A percentile compares a stretch with the other conserved stretches of the same genome.
Evolutionary conservation across 2,797 vertebrate genomes (phyloP).

Genomic region (Danio choprae): DNA sequence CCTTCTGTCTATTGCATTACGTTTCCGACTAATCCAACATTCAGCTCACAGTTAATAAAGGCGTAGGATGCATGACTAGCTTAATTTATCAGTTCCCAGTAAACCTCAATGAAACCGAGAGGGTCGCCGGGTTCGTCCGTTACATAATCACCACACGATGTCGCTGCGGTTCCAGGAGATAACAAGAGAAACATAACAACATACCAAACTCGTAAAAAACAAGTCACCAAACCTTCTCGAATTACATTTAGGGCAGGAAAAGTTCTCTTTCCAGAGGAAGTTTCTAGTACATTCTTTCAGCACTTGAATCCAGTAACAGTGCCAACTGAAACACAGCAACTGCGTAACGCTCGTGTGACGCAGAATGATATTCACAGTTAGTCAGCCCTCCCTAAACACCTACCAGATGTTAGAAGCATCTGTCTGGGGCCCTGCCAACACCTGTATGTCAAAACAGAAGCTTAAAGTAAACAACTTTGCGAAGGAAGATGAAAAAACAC

Average conservation of each 20-base stretch:
- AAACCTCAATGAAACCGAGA: constrained; percentile 2
- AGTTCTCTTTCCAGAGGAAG: constrained; percentile 67
- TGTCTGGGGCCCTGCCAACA: constrained; percentile 57
- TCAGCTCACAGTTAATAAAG: constrained; percentile 2
- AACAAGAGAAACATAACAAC: constrained; percentile 11
- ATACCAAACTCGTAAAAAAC: constrained; percentile 7
- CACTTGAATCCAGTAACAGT: constrained; percentile 62
- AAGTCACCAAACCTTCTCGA: constrained; percentile 63
- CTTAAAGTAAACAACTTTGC: constrained; percentile 7
- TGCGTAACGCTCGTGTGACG: constrained; percentile 61
- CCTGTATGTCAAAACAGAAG: constrained; percentile 45
- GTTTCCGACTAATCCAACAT: not conserved
- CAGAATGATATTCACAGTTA: constrained; percentile 59
- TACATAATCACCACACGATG: constrained; percentile 70
- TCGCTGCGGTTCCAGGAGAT: constrained; percentile 54
- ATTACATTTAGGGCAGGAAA: constrained; percentile 65
- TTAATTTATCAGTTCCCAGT: not conserved
- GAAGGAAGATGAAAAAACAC: not conserved
- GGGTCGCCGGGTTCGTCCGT: constrained; percentile 42
- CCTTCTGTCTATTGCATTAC: not conserved
- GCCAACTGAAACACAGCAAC: constrained; percentile 22
- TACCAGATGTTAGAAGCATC: constrained; percentile 73
- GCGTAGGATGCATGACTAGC: not conserved
- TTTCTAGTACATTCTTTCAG: constrained; percentile 72
- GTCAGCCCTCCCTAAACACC: constrained; percentile 59